A percentile compares a stretch with the other conserved stretches of the same genome.
Evolutionary conservation across 2,113 vertebrate genomes (phyloP).

Genomic region (Pogona vitticeps): DNA sequence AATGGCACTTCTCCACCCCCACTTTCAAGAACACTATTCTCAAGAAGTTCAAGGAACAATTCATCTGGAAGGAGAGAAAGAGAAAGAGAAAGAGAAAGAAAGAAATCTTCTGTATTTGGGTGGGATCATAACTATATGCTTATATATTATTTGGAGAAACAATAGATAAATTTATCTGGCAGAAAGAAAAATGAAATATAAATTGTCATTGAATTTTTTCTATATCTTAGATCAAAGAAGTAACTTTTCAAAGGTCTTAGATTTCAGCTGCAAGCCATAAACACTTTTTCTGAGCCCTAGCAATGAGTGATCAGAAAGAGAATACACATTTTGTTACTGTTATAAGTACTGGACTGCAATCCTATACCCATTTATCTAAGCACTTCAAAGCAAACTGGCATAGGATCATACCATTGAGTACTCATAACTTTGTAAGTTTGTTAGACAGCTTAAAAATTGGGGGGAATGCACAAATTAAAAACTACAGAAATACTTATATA

Average conservation of each 20-base stretch:
- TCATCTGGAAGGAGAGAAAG: background rate
- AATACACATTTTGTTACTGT: background rate
- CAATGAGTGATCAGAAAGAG: background rate
- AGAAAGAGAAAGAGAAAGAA: background rate
- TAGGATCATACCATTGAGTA: background rate
- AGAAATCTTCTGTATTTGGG: background rate
- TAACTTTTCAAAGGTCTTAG: background rate
- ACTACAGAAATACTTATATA: background rate
- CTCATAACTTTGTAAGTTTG: background rate
- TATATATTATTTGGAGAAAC: constrained; percentile 9
- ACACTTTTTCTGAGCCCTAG: background rate
- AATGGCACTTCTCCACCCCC: constrained; percentile 30
- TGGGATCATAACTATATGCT: constrained; percentile 8
- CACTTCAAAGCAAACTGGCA: background rate
- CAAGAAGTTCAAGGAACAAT: constrained; percentile 21
- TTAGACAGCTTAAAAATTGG: background rate
- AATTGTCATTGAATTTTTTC: background rate
- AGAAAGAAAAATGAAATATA: constrained; percentile 15
- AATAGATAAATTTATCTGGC: background rate
- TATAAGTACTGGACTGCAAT: background rate
- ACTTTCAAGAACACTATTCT: constrained; percentile 20
- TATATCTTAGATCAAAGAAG: background rate
- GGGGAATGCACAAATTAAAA: background rate
- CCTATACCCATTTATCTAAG: background rate
- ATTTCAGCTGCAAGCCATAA: background rate